Conservation (phyloP, 2,113 vertebrate genomes). For the Ranitomeya variabilis region DNA sequence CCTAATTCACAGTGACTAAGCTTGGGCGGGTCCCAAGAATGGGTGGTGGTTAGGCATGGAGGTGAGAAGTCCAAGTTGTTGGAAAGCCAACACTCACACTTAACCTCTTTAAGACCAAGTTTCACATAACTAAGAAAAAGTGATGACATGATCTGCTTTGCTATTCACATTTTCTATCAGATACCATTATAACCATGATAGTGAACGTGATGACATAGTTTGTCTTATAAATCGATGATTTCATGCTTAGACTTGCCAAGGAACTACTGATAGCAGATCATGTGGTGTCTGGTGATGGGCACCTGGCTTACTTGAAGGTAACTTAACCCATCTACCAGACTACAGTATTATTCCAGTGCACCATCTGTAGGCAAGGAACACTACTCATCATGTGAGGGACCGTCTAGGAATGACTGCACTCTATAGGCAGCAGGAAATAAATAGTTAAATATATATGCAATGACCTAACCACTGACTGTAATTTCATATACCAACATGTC, state of each 20-base stretch:
- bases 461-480: neutral
- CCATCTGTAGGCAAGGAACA: neutral
- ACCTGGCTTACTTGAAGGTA: neutral
- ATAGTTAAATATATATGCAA: neutral
- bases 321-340: neutral
- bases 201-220: neutral
- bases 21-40: neutral
- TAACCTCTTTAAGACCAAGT: too few species aligned
- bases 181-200: neutral
- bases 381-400: neutral
- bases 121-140: too few species aligned
- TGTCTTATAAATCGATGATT: neutral
- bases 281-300: neutral
- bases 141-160: too few species aligned
- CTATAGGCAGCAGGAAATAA: neutral
- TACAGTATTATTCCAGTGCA: neutral
- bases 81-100: neutral
- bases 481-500: neutral
- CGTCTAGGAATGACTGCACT: neutral
- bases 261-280: neutral
- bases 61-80: neutral
- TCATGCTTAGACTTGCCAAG: neutral
- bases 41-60: too few species aligned
- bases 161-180: neutral
- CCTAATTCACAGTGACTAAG: neutral